Percentiles rank a stretch among this genome's conserved stretches.
These are phyloP conservation scores for Stegana nigrithorax DNA, from an alignment of 2,888 invertebrate genomes.

Conservation along the genomic window DNA sequence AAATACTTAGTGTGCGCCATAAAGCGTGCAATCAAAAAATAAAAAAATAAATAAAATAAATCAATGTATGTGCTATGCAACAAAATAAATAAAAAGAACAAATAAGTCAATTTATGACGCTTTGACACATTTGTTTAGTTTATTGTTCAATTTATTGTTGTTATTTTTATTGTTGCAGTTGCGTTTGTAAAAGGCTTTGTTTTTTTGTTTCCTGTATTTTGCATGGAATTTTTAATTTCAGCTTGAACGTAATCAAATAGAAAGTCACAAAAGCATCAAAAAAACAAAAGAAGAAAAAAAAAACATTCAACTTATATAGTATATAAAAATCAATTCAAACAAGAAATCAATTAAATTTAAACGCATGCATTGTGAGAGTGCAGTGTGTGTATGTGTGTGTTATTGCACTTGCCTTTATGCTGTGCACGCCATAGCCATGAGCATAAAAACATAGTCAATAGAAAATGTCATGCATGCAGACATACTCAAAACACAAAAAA, in stretches of 20 bases:
- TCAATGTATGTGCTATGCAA: no score
- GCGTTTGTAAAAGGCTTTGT: background rate
- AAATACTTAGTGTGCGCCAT: conserved; percentile 36
- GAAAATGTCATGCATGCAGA: background rate
- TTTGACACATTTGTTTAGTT: conserved; percentile 30
- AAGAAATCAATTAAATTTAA: conserved; percentile 61
- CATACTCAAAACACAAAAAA: background rate
- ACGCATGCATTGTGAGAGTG: no score
- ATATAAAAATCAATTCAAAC: conserved; percentile 51
- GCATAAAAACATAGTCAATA: conserved; percentile 10
- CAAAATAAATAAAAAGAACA: no score
- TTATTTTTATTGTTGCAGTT: no score
- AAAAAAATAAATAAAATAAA: no score
- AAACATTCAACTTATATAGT: no score
- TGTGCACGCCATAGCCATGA: no score
- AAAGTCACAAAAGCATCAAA: conserved; percentile 25
- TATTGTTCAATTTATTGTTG: conserved; percentile 40
- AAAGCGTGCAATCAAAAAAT: conserved; percentile 43
- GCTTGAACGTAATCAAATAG: conserved; percentile 13
- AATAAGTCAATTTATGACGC: conserved; percentile 50
- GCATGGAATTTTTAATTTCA: background rate
- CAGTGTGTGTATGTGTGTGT: no score
- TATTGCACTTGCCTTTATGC: conserved; percentile 24
- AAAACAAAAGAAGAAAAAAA: conserved; percentile 18
- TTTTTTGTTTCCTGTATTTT: background rate